These are phyloP conservation scores for Spatula clypeata DNA, from an alignment of 2,797 vertebrate genomes.

Conservation along the genomic window DNA sequence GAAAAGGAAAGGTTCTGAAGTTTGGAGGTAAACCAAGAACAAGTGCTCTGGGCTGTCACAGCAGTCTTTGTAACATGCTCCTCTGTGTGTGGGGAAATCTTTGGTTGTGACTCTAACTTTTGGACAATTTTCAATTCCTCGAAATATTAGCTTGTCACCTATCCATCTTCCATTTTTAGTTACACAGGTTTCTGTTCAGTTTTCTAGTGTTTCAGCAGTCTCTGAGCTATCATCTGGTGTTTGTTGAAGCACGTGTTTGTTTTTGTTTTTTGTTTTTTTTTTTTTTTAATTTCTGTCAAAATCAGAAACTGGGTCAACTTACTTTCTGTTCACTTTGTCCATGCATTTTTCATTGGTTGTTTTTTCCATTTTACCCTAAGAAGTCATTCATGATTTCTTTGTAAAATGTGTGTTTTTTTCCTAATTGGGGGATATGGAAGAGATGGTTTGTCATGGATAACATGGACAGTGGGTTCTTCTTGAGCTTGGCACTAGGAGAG, in stretches of 20 bases:
- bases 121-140: fast-evolving
- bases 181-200: neutral
- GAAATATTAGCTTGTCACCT: neutral
- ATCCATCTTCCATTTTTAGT: neutral
- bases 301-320: conserved; percentile 25
- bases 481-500: neutral
- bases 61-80: fast-evolving
- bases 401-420: neutral
- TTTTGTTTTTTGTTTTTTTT: neutral
- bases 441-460: neutral
- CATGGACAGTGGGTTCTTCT: neutral
- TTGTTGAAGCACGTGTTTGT: neutral
- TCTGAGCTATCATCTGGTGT: neutral
- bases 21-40: neutral
- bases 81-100: fast-evolving
- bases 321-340: neutral
- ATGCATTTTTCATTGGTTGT: neutral
- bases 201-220: neutral
- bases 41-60: neutral
- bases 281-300: neutral
- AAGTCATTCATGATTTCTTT: neutral
- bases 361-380: neutral
- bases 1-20: neutral
- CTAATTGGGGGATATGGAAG: neutral
- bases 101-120: neutral